Percentiles rank a stretch among this genome's conserved stretches.
Conservation (phyloP, 2,888 invertebrate species). For the Cephonodes hylas region DNA sequence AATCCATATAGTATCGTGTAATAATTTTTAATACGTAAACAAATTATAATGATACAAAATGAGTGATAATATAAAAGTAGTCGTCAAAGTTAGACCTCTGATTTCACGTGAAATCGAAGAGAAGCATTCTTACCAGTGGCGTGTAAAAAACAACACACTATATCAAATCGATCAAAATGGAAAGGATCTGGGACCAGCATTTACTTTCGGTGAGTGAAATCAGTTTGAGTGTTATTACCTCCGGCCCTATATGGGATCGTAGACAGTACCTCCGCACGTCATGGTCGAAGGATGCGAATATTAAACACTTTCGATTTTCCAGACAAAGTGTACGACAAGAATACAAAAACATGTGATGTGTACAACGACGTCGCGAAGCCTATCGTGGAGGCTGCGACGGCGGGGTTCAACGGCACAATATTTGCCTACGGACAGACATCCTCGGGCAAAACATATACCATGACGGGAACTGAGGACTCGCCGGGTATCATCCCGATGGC, state of each 20-base stretch:
- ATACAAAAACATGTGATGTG: slow-evolving; percentile 81
- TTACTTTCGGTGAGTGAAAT: slow-evolving; percentile 63
- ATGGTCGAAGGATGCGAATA: slow-evolving; percentile 24
- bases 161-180: slow-evolving; percentile 80
- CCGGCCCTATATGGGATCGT: not conserved
- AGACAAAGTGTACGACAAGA: slow-evolving; percentile 88
- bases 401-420: slow-evolving; percentile 92
- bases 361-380: slow-evolving; percentile 86
- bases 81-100: slow-evolving; percentile 86
- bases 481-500: slow-evolving; percentile 89
- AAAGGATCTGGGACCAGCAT: slow-evolving; percentile 48
- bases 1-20: slow-evolving; percentile 19
- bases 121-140: slow-evolving; percentile 82
- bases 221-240: not conserved
- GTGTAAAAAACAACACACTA: slow-evolving; percentile 81
- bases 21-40: slow-evolving; percentile 26
- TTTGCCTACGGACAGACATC: slow-evolving; percentile 96
- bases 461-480: slow-evolving; percentile 86
- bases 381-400: slow-evolving; percentile 85
- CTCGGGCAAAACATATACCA: slow-evolving; percentile 93
- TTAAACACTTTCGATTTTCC: slow-evolving; percentile 41
- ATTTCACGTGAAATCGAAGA: slow-evolving; percentile 83
- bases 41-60: slow-evolving; percentile 54
- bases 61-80: slow-evolving; percentile 87
- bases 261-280: not conserved